A percentile compares a stretch with the other conserved stretches of the same genome.
Conservation (phyloP, 2,113 vertebrate species). For the Psittacara wagleri region DNA sequence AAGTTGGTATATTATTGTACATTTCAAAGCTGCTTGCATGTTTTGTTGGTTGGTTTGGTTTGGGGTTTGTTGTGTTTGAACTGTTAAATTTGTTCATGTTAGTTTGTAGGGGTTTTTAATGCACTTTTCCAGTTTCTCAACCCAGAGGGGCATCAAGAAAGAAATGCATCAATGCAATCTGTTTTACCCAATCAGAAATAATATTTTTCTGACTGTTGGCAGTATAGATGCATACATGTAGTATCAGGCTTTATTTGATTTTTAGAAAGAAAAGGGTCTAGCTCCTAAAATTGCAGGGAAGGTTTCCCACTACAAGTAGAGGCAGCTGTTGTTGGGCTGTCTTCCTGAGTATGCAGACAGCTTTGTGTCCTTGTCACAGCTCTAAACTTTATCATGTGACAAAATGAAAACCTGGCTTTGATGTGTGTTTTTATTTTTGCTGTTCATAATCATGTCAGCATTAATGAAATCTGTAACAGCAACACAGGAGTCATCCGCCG, state of each 20-base stretch:
- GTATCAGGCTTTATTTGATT: not conserved
- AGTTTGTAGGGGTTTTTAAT: not conserved
- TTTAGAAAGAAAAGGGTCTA: not conserved
- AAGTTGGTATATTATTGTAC: not conserved
- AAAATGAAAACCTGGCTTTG: not conserved
- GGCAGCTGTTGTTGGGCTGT: slow-evolving; percentile 7
- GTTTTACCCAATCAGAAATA: not conserved
- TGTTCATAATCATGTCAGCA: not conserved
- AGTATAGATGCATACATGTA: not conserved
- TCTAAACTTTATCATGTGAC: not conserved
- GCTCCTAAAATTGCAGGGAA: not conserved
- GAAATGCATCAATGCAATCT: not conserved
- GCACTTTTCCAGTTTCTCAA: not conserved
- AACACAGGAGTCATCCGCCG: not conserved
- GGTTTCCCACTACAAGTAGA: not conserved
- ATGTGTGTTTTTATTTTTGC: slow-evolving; percentile 28
- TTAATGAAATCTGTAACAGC: slow-evolving; percentile 24
- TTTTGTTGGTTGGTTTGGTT: not conserved
- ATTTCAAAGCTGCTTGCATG: not conserved
- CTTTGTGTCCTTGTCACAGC: slow-evolving; percentile 8
- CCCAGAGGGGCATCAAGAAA: not conserved
- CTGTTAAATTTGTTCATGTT: not conserved
- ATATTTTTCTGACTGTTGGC: not conserved
- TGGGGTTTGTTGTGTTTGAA: not conserved
- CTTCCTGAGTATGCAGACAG: not conserved